Conservation (phyloP, 2,113 vertebrate genomes). For the Glareola pratincola region DNA sequence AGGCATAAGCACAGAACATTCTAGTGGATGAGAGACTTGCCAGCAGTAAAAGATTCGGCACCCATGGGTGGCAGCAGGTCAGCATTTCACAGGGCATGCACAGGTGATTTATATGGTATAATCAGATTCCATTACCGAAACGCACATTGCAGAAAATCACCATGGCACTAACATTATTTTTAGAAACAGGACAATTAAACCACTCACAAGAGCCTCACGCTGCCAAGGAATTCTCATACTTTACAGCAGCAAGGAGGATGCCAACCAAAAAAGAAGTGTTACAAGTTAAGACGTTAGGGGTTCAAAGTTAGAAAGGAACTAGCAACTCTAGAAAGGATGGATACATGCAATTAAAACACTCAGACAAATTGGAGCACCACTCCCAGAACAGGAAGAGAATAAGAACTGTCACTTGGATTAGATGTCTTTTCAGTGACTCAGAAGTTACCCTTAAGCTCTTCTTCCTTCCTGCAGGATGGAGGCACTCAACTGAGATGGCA, state of each 20-base stretch:
- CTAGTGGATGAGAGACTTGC: neutral
- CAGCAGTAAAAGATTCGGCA: neutral
- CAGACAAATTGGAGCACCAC: neutral
- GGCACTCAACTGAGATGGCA: neutral
- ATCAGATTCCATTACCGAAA: neutral
- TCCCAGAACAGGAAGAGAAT: neutral
- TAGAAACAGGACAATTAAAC: neutral
- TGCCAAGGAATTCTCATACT: neutral
- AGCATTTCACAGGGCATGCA: neutral
- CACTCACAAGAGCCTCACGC: neutral
- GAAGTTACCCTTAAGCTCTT: neutral
- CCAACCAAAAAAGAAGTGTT: neutral
- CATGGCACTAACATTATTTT: neutral
- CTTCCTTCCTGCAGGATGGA: neutral
- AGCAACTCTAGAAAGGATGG: neutral
- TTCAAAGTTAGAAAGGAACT: neutral
- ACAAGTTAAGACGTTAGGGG: neutral
- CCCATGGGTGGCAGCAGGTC: neutral
- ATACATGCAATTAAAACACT: neutral
- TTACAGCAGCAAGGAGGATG: neutral
- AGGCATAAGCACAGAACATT: neutral
- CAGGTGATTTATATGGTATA: neutral
- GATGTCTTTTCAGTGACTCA: neutral
- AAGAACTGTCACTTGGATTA: neutral
- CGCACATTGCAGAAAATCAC: neutral